Evolutionary conservation across 2,797 vertebrate genomes (phyloP).

Genomic region (Sparidentex hasta): DNA sequence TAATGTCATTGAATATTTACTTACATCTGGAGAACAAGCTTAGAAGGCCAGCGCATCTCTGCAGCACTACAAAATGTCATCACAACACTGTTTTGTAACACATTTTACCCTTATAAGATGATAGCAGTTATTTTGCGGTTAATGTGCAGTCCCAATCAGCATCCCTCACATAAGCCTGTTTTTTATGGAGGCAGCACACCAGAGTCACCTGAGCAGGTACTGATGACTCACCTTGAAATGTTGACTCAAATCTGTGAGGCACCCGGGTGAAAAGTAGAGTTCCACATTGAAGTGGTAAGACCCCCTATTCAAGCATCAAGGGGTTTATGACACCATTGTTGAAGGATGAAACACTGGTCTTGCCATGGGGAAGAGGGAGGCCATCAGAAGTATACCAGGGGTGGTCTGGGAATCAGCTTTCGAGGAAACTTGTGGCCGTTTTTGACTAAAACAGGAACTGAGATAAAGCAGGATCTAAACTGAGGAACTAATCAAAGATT

Average conservation of each 20-base stretch:
- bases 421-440: not conserved
- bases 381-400: slow-evolving; percentile 3
- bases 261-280: slow-evolving; percentile 25
- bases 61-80: no score
- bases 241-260: not conserved
- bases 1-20: no score
- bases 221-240: slow-evolving; percentile 12
- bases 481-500: not conserved
- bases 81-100: no score
- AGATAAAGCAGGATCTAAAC: not conserved
- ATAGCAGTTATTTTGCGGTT: no score
- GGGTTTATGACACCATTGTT: slow-evolving; percentile 30
- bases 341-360: slow-evolving; percentile 15
- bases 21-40: no score
- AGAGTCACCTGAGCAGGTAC: slow-evolving; percentile 43
- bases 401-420: slow-evolving; percentile 15
- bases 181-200: slow-evolving; percentile 24
- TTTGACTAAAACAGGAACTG: not conserved
- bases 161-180: slow-evolving; percentile 16
- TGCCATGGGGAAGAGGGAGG: slow-evolving; percentile 4
- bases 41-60: no score
- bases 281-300: slow-evolving; percentile 14
- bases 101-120: no score
- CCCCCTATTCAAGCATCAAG: not conserved
- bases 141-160: no score